Conservation (phyloP, 2,113 vertebrate genomes). For the Aegithalos caudatus region DNA sequence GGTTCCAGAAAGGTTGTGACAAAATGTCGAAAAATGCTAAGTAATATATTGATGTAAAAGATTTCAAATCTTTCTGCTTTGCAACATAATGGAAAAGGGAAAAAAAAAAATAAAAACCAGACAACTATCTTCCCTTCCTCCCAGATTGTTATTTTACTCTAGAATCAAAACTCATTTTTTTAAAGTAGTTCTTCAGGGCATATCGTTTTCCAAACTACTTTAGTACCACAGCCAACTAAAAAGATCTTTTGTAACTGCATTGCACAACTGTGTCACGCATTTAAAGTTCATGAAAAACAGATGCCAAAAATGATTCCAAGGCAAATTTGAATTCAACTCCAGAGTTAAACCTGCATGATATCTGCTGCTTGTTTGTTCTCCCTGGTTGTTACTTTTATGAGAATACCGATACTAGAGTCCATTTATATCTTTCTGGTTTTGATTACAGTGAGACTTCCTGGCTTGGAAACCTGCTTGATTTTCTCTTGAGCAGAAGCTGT, state of each 20-base stretch:
- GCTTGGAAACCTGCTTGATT: not conserved
- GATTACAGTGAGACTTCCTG: not conserved
- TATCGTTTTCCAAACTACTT: not conserved
- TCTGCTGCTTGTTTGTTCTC: not conserved
- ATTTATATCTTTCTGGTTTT: not conserved
- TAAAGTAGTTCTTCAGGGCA: not conserved
- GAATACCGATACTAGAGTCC: not conserved
- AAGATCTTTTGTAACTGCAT: not conserved
- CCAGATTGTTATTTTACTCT: not conserved
- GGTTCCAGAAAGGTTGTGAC: not conserved
- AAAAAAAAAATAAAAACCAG: rapidly evolving
- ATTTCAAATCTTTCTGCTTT: not conserved
- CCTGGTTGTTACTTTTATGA: not conserved
- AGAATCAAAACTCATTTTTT: not conserved
- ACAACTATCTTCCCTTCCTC: rapidly evolving
- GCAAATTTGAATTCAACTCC: not conserved
- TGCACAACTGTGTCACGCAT: not conserved
- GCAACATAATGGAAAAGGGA: not conserved
- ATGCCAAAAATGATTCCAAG: not conserved
- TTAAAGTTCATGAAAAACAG: not conserved
- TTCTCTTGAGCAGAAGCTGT: not conserved
- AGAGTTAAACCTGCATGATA: not conserved
- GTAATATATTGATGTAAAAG: not conserved
- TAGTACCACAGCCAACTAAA: not conserved
- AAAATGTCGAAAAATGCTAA: not conserved